phyloP scores from a whole-genome alignment of 2,888 invertebrate species.

The Platerodrilus igneus region DNA sequence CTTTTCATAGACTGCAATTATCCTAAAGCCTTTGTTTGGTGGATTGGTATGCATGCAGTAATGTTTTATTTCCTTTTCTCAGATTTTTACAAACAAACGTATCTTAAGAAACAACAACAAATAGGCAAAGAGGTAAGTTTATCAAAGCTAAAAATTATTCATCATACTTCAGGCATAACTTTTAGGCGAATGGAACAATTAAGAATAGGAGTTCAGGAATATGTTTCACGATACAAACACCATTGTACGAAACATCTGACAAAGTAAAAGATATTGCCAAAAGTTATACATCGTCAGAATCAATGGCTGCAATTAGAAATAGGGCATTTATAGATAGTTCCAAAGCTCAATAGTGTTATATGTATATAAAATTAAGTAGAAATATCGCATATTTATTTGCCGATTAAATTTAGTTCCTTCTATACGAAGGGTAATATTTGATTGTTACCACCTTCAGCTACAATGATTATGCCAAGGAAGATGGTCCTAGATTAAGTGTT shows the following conservation, averaged over 20 bases:
- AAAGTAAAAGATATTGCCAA: slow-evolving; percentile 48
- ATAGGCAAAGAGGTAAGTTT: no score
- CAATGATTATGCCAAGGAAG: no score
- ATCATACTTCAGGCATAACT: slow-evolving; percentile 3
- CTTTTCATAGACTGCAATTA: slow-evolving; percentile 87
- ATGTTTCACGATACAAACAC: slow-evolving; percentile 43
- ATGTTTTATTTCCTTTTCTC: slow-evolving; percentile 92
- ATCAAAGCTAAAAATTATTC: no score
- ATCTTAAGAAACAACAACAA: slow-evolving; percentile 54
- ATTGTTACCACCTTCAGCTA: no score
- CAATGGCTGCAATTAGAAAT: slow-evolving; percentile 47
- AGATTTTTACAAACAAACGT: slow-evolving; percentile 82
- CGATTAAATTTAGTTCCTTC: no score
- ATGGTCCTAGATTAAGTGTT: no score
- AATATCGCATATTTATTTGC: no score
- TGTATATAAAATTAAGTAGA: no score
- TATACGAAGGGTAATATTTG: no score
- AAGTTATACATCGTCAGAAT: slow-evolving; percentile 49
- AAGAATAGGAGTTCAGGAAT: slow-evolving; percentile 35
- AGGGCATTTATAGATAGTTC: slow-evolving; percentile 49
- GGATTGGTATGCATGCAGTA: slow-evolving; percentile 87
- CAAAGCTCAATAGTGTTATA: slow-evolving; percentile 7
- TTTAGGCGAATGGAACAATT: slow-evolving; percentile 22
- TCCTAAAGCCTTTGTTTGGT: slow-evolving; percentile 82
- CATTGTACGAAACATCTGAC: slow-evolving; percentile 44